phyloP scores from a whole-genome alignment of 2,113 vertebrate genomes.

The Calcarius ornatus region DNA sequence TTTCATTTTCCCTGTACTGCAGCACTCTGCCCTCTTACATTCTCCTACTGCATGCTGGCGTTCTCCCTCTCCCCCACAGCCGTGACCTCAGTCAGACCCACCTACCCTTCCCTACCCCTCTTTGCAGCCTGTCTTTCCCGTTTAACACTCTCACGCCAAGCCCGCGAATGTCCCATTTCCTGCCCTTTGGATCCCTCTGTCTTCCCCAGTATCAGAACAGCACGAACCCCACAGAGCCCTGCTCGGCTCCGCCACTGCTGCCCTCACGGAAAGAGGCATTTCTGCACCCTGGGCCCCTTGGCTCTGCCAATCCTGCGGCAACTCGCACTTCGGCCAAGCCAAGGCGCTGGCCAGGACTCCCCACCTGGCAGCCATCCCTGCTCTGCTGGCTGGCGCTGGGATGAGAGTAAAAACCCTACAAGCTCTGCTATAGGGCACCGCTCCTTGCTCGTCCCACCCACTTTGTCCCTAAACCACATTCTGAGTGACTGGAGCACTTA shows the following conservation, averaged over 20 bases:
- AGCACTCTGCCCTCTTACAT: not conserved
- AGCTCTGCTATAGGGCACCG: not conserved
- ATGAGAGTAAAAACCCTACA: accelerated
- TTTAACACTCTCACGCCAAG: not conserved
- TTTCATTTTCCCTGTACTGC: not conserved
- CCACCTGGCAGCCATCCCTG: accelerated
- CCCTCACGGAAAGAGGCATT: not conserved
- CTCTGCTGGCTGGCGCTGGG: not conserved
- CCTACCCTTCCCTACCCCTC: not conserved
- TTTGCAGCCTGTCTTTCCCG: not conserved
- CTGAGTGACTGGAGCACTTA: not conserved
- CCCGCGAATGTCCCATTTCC: not conserved
- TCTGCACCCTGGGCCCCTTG: not conserved
- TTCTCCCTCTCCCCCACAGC: not conserved
- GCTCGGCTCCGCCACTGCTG: not conserved
- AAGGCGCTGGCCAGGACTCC: not conserved
- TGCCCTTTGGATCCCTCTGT: not conserved
- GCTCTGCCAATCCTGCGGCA: not conserved
- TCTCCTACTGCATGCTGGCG: not conserved
- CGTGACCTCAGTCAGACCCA: not conserved
- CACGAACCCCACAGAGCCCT: not conserved
- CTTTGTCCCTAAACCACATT: not conserved
- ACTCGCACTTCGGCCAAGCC: accelerated
- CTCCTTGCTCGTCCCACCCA: not conserved
- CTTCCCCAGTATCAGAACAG: not conserved